Conservation (phyloP, 2,888 invertebrate species). For the Miltochrista miniata region DNA sequence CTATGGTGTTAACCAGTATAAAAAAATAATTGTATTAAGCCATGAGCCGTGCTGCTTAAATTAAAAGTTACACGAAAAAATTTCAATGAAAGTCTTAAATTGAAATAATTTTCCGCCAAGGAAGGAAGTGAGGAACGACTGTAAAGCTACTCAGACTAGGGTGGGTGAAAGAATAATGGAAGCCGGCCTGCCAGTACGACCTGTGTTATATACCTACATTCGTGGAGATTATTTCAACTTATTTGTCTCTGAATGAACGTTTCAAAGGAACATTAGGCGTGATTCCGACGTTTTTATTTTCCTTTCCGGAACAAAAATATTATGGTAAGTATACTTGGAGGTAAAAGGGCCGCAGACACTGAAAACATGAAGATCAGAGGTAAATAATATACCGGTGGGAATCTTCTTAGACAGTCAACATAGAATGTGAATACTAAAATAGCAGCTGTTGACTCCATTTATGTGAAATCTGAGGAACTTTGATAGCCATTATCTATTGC, state of each 20-base stretch:
- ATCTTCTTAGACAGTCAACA: not conserved
- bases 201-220: slow-evolving; percentile 43
- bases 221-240: slow-evolving; percentile 64
- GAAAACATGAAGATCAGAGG: slow-evolving; percentile 6
- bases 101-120: slow-evolving; percentile 65
- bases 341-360: slow-evolving; percentile 21
- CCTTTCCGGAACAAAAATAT: slow-evolving; percentile 35
- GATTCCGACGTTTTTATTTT: slow-evolving; percentile 50
- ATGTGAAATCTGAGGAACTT: too few species aligned
- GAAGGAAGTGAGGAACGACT: slow-evolving; percentile 72
- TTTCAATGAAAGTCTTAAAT: slow-evolving; percentile 61
- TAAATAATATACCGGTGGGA: slow-evolving; percentile 1
- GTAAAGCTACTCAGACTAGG: slow-evolving; percentile 68
- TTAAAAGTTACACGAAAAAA: slow-evolving; percentile 52
- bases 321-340: slow-evolving; percentile 14
- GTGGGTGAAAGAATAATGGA: slow-evolving; percentile 71
- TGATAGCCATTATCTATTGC: too few species aligned
- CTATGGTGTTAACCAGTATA: slow-evolving; percentile 18
- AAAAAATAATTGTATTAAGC: slow-evolving; percentile 30
- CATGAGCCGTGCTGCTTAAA: slow-evolving; percentile 27
- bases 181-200: slow-evolving; percentile 44
- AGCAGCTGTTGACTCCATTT: too few species aligned
- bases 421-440: not conserved
- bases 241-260: slow-evolving; percentile 62
- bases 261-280: slow-evolving; percentile 51